Evolutionary conservation across 2,113 vertebrate species (phyloP).

Genomic region (Petrocephalus zakoni): DNA sequence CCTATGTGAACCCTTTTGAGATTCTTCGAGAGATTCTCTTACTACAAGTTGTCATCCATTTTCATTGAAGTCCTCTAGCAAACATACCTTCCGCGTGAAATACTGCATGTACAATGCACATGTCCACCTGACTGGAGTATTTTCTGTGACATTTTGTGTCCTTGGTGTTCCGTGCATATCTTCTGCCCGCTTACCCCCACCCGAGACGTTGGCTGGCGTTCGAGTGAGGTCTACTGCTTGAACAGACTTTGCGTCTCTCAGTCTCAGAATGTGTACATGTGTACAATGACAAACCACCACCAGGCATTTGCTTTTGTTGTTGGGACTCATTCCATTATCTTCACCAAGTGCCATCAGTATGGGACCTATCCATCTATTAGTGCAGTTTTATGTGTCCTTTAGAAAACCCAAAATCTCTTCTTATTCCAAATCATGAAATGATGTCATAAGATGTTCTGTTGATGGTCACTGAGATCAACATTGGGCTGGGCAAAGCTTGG

Average conservation of each 20-base stretch:
- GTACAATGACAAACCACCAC: background rate
- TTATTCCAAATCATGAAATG: background rate
- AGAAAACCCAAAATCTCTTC: background rate
- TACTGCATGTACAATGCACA: background rate
- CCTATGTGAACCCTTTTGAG: background rate
- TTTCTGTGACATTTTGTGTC: background rate
- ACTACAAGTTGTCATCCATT: background rate
- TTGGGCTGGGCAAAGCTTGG: background rate
- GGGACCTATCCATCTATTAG: background rate
- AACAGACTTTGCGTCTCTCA: background rate
- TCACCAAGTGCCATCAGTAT: background rate
- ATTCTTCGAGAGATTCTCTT: background rate
- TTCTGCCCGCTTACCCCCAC: slow-evolving; percentile 6
- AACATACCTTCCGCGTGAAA: background rate
- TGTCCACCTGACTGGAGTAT: background rate
- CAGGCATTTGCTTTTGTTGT: background rate
- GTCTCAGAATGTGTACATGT: background rate
- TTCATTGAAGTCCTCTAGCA: background rate
- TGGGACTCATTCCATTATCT: background rate
- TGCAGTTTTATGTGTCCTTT: background rate
- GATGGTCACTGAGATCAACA: background rate
- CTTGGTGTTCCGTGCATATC: background rate
- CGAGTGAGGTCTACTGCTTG: slow-evolving; percentile 15
- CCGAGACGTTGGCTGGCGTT: slow-evolving; percentile 43
- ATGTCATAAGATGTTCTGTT: background rate